Percentiles rank a stretch among this genome's conserved stretches.
These are phyloP conservation scores for Pseudorhiza aurosa DNA, from an alignment of 30 jellyfish, hydroid and myxozoan species.

Conservation along the genomic window DNA sequence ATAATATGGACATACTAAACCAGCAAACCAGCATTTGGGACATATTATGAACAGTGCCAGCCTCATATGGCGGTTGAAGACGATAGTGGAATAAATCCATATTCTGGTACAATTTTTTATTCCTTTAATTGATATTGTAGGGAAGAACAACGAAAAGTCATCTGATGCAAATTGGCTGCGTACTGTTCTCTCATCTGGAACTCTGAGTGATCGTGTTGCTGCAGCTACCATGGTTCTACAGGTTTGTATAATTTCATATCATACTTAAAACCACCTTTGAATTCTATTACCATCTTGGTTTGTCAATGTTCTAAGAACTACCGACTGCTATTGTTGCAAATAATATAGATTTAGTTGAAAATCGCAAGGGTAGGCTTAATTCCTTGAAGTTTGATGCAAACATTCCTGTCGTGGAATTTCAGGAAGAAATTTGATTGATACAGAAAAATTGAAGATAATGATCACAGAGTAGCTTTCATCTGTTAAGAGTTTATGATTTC, in stretches of 20 bases:
- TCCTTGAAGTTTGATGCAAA: not conserved
- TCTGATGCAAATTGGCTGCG: conserved; percentile 90
- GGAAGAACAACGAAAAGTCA: conserved; percentile 66
- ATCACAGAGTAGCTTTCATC: conserved; percentile 31
- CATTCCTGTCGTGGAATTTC: conserved; percentile 65
- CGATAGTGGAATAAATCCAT: no score
- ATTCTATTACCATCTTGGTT: no score
- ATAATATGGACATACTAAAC: no score
- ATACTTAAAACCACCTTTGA: not conserved
- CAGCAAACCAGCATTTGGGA: no score
- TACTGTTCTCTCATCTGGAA: conserved; percentile 91
- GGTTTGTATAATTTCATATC: conserved; percentile 34
- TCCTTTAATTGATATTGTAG: conserved; percentile 24
- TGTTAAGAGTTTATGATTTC: not conserved
- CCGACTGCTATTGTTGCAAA: conserved; percentile 84
- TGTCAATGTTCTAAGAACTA: conserved; percentile 17
- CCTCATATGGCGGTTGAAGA: no score
- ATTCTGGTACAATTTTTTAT: no score
- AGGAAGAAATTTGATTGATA: conserved; percentile 50
- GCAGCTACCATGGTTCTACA: conserved; percentile 85
- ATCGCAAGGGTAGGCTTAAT: not conserved
- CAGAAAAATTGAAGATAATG: conserved; percentile 29
- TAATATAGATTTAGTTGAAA: conserved; percentile 74
- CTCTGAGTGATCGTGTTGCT: conserved; percentile 92
- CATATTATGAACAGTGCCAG: no score